phyloP scores from a whole-genome alignment of 2,888 invertebrate genomes.

The Dyspetes luteomarginatus region DNA sequence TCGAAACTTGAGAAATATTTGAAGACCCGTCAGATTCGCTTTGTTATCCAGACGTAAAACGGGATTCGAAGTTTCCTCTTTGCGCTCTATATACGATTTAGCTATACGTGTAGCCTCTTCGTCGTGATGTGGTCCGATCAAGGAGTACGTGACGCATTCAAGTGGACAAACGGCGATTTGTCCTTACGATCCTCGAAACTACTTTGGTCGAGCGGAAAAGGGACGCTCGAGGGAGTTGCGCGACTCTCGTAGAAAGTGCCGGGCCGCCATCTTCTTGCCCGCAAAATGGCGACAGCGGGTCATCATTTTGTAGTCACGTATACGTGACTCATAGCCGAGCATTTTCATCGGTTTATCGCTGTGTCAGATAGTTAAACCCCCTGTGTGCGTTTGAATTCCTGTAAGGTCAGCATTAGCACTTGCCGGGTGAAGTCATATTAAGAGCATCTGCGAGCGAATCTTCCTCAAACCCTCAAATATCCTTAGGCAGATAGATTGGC shows the following conservation, averaged over 20 bases:
- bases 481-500: slow-evolving; percentile 17
- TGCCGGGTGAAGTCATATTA: slow-evolving; percentile 30
- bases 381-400: slow-evolving; percentile 34
- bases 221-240: neutral
- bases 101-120: neutral
- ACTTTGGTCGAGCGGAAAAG: slow-evolving; percentile 31
- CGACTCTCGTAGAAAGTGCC: neutral
- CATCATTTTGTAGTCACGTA: slow-evolving; percentile 48
- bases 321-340: neutral
- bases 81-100: neutral
- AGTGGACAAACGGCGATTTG: slow-evolving; percentile 39
- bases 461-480: slow-evolving; percentile 30
- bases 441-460: slow-evolving; percentile 26
- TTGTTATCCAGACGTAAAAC: slow-evolving; percentile 27
- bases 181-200: slow-evolving; percentile 46
- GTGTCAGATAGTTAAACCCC: slow-evolving; percentile 76
- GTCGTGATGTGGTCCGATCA: neutral
- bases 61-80: slow-evolving; percentile 14
- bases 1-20: slow-evolving; percentile 32
- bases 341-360: slow-evolving; percentile 71
- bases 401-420: slow-evolving; percentile 47
- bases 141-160: slow-evolving; percentile 1
- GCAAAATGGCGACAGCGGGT: slow-evolving; percentile 39
- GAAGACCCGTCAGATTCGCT: slow-evolving; percentile 17
- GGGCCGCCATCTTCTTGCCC: slow-evolving; percentile 33